Evolutionary conservation across 1,140 invertebrate species (phyloP), one percentile per base, ranked within the genome.

Genomic region (Acromyrmex charruanus): DNA sequence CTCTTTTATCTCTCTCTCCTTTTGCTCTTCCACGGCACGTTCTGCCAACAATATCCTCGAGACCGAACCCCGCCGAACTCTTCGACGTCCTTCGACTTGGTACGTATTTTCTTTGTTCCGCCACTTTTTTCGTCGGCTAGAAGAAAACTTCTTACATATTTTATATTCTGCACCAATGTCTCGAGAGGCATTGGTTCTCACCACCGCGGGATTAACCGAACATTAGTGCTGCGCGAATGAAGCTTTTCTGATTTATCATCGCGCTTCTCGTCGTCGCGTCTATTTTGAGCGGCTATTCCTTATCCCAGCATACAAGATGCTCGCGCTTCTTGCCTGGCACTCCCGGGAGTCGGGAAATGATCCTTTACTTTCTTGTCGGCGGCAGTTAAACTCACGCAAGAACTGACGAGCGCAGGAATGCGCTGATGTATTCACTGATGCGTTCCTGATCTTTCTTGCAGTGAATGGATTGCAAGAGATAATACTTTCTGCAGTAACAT

Each of bases 111-210:
- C 69, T 72, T 84, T 75, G 66, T 69, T 44, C 69, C 25, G 12
- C 21, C 69, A 6, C 69, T 61, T 80, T 80, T 72, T 71, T 31
- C 87, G 12, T 58, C 49, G 89, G 35, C 16, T 31, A n/a, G 28
- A 58, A 55, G 69, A 58, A 85, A 90, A 89, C 77, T 90, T 90
- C 59, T 79, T 90, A 79, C 86, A 86, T 91, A 88, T 91, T 88
- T 91, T 88, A 90, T 88, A 71, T 88, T 88, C 77, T 65, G 53
- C 68, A 31, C 58, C 59, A 66, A 55, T 79, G 66, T 61, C 72
- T 21, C 75, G 66, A 14, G 59, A 31, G 63, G 28, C 55, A 25
- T 25, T 25, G 25, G 44, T 69, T 87, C 14, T 55, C 61, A 18
- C 28, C 65, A 58, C 55, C 31, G 31, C 51, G 39, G 77, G 75